A percentile compares a stretch with the other conserved stretches of the same genome.
Evolutionary conservation across 1,140 invertebrate genomes (phyloP).

Genomic region (Liolophura sinensis): DNA sequence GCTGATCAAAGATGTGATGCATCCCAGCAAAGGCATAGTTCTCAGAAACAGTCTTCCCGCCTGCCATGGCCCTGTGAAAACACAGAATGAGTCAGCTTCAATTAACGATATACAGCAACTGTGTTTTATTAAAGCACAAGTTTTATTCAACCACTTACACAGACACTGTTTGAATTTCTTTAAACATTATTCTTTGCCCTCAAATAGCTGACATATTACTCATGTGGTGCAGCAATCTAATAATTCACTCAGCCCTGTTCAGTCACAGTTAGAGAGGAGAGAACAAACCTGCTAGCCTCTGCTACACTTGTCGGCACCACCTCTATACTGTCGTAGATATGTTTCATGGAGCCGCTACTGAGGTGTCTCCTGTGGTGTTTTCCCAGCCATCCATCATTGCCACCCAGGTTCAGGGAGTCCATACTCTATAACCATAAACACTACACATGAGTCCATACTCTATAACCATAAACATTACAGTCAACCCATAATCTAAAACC

Average conservation of each 20-base stretch:
- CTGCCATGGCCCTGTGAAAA: slow-evolving; percentile 53
- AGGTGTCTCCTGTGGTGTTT: slow-evolving; percentile 36
- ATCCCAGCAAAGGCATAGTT: slow-evolving; percentile 85
- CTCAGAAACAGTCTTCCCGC: slow-evolving; percentile 72
- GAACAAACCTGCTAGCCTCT: slow-evolving; percentile 43
- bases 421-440: slow-evolving; percentile 40
- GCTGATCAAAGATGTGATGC: slow-evolving; percentile 83
- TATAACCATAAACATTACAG: neutral
- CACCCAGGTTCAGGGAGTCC: slow-evolving; percentile 42
- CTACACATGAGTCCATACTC: neutral
- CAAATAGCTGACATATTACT: too few relatives aligned
- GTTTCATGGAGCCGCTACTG: slow-evolving; percentile 44
- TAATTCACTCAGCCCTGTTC: too few relatives aligned
- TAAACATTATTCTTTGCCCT: too few relatives aligned
- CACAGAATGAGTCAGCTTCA: too few relatives aligned
- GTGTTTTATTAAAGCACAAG: too few relatives aligned
- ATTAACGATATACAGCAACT: too few relatives aligned
- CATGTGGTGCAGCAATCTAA: too few relatives aligned
- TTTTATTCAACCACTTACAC: too few relatives aligned
- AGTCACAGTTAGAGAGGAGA: too few relatives aligned
- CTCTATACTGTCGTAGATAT: slow-evolving; percentile 37
- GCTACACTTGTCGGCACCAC: slow-evolving; percentile 38
- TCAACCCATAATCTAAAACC: neutral
- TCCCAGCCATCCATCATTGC: slow-evolving; percentile 32
- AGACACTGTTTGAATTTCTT: too few relatives aligned